Evolutionary conservation across 1,140 invertebrate genomes (phyloP).

Genomic region (Aphelenchoides fujianensis): DNA sequence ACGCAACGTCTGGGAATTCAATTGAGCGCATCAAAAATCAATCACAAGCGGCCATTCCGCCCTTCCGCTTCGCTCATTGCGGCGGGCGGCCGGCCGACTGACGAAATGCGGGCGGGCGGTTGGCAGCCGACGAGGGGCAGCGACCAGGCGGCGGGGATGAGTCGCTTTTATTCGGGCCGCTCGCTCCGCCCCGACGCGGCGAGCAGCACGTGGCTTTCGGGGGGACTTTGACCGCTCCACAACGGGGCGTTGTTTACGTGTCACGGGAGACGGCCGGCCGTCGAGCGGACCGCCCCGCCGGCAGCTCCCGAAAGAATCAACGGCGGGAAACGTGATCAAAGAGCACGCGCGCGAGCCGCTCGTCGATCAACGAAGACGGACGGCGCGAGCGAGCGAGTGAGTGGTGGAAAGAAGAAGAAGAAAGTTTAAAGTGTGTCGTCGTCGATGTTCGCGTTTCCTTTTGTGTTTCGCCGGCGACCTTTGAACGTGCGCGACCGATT

Average conservation of each 20-base stretch:
- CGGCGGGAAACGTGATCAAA: not conserved
- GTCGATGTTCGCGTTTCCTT: constrained; percentile 2
- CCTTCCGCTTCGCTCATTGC: too few relatives aligned
- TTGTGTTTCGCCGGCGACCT: not conserved
- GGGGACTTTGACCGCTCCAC: not conserved
- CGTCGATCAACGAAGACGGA: not conserved
- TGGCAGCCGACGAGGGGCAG: too few relatives aligned
- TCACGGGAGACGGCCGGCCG: not conserved
- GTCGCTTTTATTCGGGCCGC: not conserved
- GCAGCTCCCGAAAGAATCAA: too few relatives aligned
- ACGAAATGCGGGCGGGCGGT: too few relatives aligned
- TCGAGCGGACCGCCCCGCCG: too few relatives aligned
- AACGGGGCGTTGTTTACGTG: not conserved
- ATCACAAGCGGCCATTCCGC: too few relatives aligned
- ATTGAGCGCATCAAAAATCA: too few relatives aligned
- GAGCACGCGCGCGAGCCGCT: constrained; percentile 5
- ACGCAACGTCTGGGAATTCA: too few relatives aligned
- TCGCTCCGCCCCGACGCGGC: not conserved
- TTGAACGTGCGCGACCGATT: too few relatives aligned
- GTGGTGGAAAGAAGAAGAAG: not conserved
- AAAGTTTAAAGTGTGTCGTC: not conserved
- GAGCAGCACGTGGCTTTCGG: not conserved
- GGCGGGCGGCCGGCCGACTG: too few relatives aligned
- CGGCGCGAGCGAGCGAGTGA: too few relatives aligned
- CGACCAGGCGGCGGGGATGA: not conserved